These are phyloP conservation scores for Xestia ashworthii DNA, from an alignment of 2,888 invertebrate genomes.

Conservation along the genomic window DNA sequence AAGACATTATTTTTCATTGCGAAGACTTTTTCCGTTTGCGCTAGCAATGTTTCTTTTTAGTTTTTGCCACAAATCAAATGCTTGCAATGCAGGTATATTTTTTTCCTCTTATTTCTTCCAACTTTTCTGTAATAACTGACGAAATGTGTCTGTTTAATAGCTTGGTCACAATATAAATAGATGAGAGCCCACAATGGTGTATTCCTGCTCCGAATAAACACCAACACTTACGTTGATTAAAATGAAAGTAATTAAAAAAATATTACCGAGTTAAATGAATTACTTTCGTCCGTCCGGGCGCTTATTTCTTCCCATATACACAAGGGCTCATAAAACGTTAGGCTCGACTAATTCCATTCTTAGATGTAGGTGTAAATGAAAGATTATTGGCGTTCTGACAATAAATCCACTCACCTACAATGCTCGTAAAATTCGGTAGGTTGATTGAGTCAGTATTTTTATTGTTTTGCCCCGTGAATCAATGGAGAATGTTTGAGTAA, in stretches of 20 bases:
- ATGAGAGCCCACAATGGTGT: background rate
- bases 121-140: constrained; percentile 26
- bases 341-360: constrained; percentile 70
- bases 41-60: constrained; percentile 59
- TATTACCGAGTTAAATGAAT: constrained; percentile 55
- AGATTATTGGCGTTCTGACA: constrained; percentile 83
- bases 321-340: constrained; percentile 59
- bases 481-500: constrained; percentile 90
- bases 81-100: constrained; percentile 47
- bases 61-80: constrained; percentile 51
- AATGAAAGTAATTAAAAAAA: constrained; percentile 59
- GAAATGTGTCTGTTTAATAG: constrained; percentile 42
- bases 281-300: constrained; percentile 40
- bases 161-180: constrained; percentile 35
- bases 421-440: constrained; percentile 86
- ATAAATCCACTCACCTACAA: constrained; percentile 88
- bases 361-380: constrained; percentile 84
- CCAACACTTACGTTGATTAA: constrained; percentile 59
- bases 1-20: constrained; percentile 61
- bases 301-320: constrained; percentile 40
- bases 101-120: constrained; percentile 23
- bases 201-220: constrained; percentile 26
- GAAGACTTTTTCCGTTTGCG: constrained; percentile 64
- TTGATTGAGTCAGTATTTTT: constrained; percentile 91
- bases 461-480: constrained; percentile 89